Percentiles rank a stretch among this genome's conserved stretches.
These are phyloP conservation scores for Dicyrtomina minuta DNA, from an alignment of 2,888 invertebrate species.

Conservation along the genomic window DNA sequence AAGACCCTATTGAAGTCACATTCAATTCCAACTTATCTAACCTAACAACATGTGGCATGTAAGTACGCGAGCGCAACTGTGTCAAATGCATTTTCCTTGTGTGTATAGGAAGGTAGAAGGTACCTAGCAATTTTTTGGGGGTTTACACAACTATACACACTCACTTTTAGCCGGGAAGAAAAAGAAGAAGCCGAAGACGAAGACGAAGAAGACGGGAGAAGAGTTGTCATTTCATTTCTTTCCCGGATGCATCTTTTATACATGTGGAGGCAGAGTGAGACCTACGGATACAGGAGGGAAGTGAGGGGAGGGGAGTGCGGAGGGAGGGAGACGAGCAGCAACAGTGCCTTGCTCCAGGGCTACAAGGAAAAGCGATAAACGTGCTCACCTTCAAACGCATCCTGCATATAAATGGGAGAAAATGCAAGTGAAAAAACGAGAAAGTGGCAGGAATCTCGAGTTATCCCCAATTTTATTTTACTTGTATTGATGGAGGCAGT, in stretches of 20 bases:
- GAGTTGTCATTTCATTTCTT: not conserved
- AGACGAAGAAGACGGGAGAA: not conserved
- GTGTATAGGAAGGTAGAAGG: too few relatives aligned
- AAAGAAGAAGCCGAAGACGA: not conserved
- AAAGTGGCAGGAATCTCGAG: not conserved
- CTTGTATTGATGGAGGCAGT: slow-evolving; percentile 1
- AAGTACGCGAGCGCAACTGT: too few relatives aligned
- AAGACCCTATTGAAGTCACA: too few relatives aligned
- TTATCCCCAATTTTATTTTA: slow-evolving; percentile 1
- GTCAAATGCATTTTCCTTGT: too few relatives aligned
- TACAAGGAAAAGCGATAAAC: slow-evolving; percentile 53
- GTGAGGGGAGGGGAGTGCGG: slow-evolving; percentile 1
- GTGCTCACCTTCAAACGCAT: slow-evolving; percentile 52
- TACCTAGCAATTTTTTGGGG: too few relatives aligned
- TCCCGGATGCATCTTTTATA: not conserved
- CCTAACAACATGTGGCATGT: too few relatives aligned
- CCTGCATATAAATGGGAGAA: slow-evolving; percentile 43
- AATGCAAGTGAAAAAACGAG: not conserved
- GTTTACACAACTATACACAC: not conserved
- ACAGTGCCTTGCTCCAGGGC: slow-evolving; percentile 38
- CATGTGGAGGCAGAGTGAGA: not conserved
- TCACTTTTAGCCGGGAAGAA: not conserved
- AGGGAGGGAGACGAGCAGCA: slow-evolving; percentile 7
- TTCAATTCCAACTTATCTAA: too few relatives aligned
- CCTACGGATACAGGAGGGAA: not conserved